phyloP scores from a whole-genome alignment of 2,888 invertebrate genomes.

The Tachystola acroxantha region DNA sequence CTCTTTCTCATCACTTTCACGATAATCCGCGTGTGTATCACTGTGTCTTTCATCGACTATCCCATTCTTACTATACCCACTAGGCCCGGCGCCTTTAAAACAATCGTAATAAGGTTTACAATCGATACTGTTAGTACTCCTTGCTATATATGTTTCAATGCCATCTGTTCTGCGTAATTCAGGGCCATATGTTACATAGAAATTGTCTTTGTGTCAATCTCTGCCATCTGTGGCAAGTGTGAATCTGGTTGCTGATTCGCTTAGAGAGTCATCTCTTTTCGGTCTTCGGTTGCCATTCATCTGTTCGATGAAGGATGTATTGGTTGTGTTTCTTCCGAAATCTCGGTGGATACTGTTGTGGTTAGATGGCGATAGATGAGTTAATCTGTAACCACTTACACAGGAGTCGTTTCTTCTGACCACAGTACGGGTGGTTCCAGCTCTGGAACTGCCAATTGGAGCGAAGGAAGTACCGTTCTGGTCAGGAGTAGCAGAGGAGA shows the following conservation, averaged over 20 bases:
- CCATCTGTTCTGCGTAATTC: conserved; percentile 35
- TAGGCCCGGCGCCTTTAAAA: conserved; percentile 42
- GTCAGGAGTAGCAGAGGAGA: conserved; percentile 36
- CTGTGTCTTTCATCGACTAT: conserved; percentile 51
- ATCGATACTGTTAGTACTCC: conserved; percentile 63
- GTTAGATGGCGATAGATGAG: conserved; percentile 67
- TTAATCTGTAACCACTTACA: conserved; percentile 64
- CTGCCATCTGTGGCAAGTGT: conserved; percentile 57
- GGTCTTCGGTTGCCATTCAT: conserved; percentile 58
- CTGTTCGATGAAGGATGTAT: conserved; percentile 69
- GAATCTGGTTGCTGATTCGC: conserved; percentile 61
- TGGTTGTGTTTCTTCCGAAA: conserved; percentile 56
- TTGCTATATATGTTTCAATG: conserved; percentile 50
- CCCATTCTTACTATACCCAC: conserved; percentile 20
- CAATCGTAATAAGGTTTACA: conserved; percentile 71
- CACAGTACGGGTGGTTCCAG: conserved; percentile 61
- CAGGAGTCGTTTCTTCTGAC: conserved; percentile 69
- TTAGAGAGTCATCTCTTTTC: conserved; percentile 62
- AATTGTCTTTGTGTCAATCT: conserved; percentile 61
- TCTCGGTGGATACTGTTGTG: conserved; percentile 65
- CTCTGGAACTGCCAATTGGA: conserved; percentile 63
- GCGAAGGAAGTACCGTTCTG: conserved; percentile 66
- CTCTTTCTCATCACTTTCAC: conserved; percentile 42
- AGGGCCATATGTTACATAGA: conserved; percentile 32
- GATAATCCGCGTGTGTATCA: conserved; percentile 56